These are phyloP conservation scores for Caenorhabditis sinica DNA, from an alignment of 2,888 invertebrate species.

Conservation along the genomic window DNA sequence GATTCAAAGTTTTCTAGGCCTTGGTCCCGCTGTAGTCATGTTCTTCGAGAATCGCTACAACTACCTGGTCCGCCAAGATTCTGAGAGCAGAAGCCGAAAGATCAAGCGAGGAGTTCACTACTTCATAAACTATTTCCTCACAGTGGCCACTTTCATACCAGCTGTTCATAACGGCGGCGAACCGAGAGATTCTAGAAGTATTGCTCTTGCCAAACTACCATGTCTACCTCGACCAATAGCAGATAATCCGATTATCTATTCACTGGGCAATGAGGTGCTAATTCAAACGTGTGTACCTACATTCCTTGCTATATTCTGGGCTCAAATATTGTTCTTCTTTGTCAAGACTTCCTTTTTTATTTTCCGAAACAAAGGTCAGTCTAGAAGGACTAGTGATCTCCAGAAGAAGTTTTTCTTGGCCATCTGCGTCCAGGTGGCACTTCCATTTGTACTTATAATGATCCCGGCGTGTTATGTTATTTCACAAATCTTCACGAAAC, in stretches of 20 bases:
- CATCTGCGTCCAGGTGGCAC: conserved; percentile 1
- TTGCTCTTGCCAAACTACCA: background rate
- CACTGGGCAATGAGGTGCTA: background rate
- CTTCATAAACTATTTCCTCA: conserved; percentile 2
- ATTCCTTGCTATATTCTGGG: background rate
- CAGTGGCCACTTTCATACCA: background rate
- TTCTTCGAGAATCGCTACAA: conserved; percentile 32
- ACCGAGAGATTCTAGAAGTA: background rate
- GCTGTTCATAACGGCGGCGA: background rate
- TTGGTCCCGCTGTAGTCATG: background rate
- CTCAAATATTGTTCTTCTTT: background rate
- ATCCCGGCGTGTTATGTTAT: too few species aligned
- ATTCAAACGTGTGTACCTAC: background rate
- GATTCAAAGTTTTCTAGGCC: background rate
- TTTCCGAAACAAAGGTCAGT: conserved; percentile 10
- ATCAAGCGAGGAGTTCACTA: conserved; percentile 8
- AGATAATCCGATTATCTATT: background rate
- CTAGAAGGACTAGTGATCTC: background rate
- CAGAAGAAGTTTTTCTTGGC: conserved; percentile 9
- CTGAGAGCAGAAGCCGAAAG: background rate
- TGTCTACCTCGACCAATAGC: background rate
- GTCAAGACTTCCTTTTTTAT: background rate
- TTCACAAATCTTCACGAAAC: too few species aligned
- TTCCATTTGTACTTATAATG: background rate
- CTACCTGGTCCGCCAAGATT: conserved; percentile 3